These are phyloP conservation scores for Heterodera schachtii DNA, from an alignment of 1,140 invertebrate genomes.

Conservation along the genomic window DNA sequence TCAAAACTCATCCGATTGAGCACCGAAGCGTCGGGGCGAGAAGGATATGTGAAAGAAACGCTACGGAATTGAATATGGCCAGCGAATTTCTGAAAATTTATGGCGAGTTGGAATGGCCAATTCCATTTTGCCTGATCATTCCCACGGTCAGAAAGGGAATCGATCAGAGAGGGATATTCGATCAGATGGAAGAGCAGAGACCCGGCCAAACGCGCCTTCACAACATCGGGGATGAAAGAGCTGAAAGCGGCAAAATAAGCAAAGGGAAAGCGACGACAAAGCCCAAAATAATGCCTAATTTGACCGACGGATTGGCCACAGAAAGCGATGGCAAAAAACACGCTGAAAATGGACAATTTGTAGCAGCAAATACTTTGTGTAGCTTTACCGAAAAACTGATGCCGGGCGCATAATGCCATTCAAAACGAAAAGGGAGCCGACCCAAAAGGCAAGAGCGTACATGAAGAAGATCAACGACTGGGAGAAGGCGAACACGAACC, in stretches of 20 bases:
- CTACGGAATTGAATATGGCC: slow-evolving; percentile 68
- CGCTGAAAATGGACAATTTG: slow-evolving; percentile 47
- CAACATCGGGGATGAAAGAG: slow-evolving; percentile 68
- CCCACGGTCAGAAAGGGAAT: slow-evolving; percentile 65
- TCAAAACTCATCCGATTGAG: slow-evolving; percentile 82
- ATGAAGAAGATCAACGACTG: slow-evolving; percentile 69
- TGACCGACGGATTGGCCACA: slow-evolving; percentile 67
- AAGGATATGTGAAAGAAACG: slow-evolving; percentile 69
- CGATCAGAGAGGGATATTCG: slow-evolving; percentile 66
- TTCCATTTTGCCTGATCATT: slow-evolving; percentile 37
- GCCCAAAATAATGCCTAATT: slow-evolving; percentile 62
- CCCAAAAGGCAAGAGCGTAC: slow-evolving; percentile 70
- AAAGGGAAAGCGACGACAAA: slow-evolving; percentile 63
- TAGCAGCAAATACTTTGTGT: not conserved
- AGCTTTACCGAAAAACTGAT: slow-evolving; percentile 64
- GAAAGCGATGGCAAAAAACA: slow-evolving; percentile 66
- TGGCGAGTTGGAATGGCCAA: not conserved
- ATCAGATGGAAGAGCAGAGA: slow-evolving; percentile 67
- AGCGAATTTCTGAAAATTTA: slow-evolving; percentile 48
- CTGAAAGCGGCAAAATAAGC: not conserved
- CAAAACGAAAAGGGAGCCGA: slow-evolving; percentile 67
- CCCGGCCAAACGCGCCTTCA: slow-evolving; percentile 67
- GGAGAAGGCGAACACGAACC: slow-evolving; percentile 66
- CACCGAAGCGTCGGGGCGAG: slow-evolving; percentile 68
- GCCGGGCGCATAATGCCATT: slow-evolving; percentile 64